Evolutionary conservation across 2,888 invertebrate species (phyloP).

Genomic region (Leistus spinibarbis): DNA sequence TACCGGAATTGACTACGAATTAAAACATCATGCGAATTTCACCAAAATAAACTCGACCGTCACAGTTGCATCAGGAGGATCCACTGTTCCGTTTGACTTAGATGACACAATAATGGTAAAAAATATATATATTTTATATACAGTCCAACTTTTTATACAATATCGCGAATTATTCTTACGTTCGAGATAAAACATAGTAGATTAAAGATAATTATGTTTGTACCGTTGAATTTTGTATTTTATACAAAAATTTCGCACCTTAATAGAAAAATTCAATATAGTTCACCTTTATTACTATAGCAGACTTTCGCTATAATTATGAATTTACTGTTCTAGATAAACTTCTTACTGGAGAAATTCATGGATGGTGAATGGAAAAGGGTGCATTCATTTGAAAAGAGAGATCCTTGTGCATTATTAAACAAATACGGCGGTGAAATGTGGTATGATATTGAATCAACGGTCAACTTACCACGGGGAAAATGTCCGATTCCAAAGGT

Average conservation of each 20-base stretch:
- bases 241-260: too few relatives aligned
- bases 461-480: constrained; percentile 9
- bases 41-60: not conserved
- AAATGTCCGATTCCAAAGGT: constrained; percentile 29
- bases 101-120: not conserved
- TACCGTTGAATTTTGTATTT: not conserved
- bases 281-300: too few relatives aligned
- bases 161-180: too few relatives aligned
- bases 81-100: not conserved
- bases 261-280: too few relatives aligned
- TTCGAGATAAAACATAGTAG: too few relatives aligned
- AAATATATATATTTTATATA: not conserved
- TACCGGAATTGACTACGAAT: not conserved
- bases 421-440: constrained; percentile 28
- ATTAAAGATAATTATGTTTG: not conserved
- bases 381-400: constrained; percentile 20
- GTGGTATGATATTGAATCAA: constrained; percentile 20
- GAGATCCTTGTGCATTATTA: constrained; percentile 20
- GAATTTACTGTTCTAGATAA: not conserved
- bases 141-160: too few relatives aligned
- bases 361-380: constrained; percentile 30
- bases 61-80: not conserved
- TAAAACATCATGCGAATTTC: not conserved
- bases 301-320: not conserved
- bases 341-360: not conserved